These are phyloP conservation scores for Labeo catla DNA, from an alignment of 2,113 vertebrate genomes.

Conservation along the genomic window DNA sequence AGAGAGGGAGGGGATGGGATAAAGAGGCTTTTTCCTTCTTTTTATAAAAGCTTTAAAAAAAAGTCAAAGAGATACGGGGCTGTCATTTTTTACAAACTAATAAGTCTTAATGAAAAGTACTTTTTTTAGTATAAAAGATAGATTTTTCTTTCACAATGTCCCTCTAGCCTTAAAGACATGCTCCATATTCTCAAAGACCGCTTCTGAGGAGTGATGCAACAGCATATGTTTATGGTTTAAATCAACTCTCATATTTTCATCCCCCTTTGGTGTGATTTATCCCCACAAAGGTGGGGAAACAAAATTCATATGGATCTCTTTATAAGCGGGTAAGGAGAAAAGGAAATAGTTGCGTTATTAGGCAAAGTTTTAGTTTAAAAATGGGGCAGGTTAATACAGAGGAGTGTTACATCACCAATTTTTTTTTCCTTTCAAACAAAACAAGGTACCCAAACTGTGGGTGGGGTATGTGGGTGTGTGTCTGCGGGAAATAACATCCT, in stretches of 20 bases:
- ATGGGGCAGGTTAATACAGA: constrained; percentile 30
- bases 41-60: constrained; percentile 70
- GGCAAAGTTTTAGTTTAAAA: constrained; percentile 33
- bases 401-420: constrained; percentile 39
- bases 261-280: neutral
- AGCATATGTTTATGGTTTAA: neutral
- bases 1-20: constrained; percentile 37
- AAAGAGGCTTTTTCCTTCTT: constrained; percentile 57
- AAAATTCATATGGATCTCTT: constrained; percentile 8
- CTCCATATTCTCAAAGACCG: neutral
- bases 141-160: constrained; percentile 28
- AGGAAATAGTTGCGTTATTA: constrained; percentile 9
- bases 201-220: constrained; percentile 5
- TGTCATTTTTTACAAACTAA: constrained; percentile 70
- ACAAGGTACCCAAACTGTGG: constrained; percentile 43
- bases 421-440: constrained; percentile 32
- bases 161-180: neutral
- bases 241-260: constrained; percentile 17
- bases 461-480: constrained; percentile 21
- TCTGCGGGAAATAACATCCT: constrained; percentile 40
- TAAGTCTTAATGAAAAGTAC: constrained; percentile 57
- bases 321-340: neutral
- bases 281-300: neutral
- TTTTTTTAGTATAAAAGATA: constrained; percentile 30
- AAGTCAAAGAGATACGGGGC: constrained; percentile 72